Percentiles rank a stretch among this genome's conserved stretches.
These are phyloP conservation scores for Griposia aprilina DNA, from an alignment of 2,888 invertebrate genomes.

Conservation along the genomic window DNA sequence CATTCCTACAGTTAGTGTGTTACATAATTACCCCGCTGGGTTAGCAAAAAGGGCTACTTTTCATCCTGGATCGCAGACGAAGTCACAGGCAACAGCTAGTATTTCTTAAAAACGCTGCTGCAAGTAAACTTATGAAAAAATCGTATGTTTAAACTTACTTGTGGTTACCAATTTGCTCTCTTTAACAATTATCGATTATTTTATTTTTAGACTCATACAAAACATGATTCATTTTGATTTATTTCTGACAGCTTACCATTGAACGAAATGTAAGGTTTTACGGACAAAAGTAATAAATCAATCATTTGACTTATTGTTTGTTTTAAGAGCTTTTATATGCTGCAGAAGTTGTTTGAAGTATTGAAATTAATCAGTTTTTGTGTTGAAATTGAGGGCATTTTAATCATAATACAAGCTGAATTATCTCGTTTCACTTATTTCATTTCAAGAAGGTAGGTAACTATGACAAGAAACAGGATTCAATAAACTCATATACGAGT, in stretches of 20 bases:
- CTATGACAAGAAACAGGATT: not conserved
- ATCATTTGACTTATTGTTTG: conserved; percentile 39
- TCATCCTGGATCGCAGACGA: too few species aligned
- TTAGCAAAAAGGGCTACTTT: too few species aligned
- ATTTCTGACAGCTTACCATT: conserved; percentile 13
- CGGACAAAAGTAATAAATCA: conserved; percentile 42
- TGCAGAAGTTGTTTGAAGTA: conserved; percentile 23
- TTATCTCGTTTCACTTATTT: not conserved
- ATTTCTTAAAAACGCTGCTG: not conserved
- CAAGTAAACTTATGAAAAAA: not conserved
- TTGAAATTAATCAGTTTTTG: conserved; percentile 11
- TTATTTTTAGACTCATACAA: conserved; percentile 10
- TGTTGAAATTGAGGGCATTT: conserved; percentile 8
- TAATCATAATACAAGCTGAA: not conserved
- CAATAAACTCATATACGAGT: not conserved
- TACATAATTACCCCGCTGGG: too few species aligned
- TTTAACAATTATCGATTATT: conserved; percentile 10
- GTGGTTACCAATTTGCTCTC: not conserved
- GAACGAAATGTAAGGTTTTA: conserved; percentile 22
- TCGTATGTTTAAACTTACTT: not conserved
- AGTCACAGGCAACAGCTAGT: too few species aligned
- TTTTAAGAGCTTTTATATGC: conserved; percentile 33
- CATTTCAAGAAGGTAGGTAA: not conserved
- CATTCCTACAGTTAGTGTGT: too few species aligned
- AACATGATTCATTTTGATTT: conserved; percentile 38